phyloP scores from a whole-genome alignment of 2,797 vertebrate genomes.

The Smutsia gigantea region DNA sequence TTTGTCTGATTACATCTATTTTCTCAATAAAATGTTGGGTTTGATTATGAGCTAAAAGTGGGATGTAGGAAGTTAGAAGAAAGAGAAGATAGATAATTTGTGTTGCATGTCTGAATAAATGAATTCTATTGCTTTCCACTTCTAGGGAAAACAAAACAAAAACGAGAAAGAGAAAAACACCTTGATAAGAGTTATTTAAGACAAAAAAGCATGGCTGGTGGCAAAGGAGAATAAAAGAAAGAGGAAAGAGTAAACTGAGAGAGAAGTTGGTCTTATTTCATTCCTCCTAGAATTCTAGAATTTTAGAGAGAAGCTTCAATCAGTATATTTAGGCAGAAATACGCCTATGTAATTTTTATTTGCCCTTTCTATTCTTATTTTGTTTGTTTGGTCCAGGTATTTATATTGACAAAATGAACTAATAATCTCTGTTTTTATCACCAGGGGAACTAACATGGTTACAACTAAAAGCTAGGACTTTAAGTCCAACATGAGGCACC shows the following conservation, averaged over 20 bases:
- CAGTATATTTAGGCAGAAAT: neutral
- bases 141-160: conserved; percentile 5
- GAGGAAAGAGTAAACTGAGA: neutral
- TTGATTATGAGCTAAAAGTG: conserved; percentile 29
- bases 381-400: neutral
- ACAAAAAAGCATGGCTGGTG: neutral
- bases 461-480: neutral
- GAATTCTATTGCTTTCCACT: conserved; percentile 40
- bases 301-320: neutral
- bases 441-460: neutral
- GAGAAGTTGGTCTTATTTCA: conserved; percentile 22
- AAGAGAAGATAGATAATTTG: conserved; percentile 51
- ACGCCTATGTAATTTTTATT: neutral
- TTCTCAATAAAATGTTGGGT: conserved; percentile 23
- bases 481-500: neutral
- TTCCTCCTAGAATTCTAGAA: neutral
- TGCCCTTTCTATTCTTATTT: neutral
- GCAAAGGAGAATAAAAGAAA: conserved; percentile 1
- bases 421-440: neutral
- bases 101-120: conserved; percentile 27
- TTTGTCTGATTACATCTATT: neutral
- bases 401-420: neutral
- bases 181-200: conserved; percentile 21
- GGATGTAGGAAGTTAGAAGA: neutral
- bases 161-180: conserved; percentile 29